These are phyloP conservation scores for Reinhardtius hippoglossoides DNA, from an alignment of 2,113 vertebrate genomes.

Conservation along the genomic window DNA sequence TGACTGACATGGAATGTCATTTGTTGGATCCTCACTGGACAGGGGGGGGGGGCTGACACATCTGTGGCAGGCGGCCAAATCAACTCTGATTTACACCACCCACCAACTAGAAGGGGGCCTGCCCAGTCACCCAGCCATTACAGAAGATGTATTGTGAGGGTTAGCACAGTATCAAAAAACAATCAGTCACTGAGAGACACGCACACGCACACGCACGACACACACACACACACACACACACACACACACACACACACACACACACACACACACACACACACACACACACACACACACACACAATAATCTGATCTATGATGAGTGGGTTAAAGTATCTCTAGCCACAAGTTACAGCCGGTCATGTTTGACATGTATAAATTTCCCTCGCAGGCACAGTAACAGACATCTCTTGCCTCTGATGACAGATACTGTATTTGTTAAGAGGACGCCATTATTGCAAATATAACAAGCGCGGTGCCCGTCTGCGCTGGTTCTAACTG, in stretches of 20 bases:
- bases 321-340: conserved; percentile 57
- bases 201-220: too few species aligned
- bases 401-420: conserved; percentile 23
- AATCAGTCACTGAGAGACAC: conserved; percentile 54
- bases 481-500: conserved; percentile 12
- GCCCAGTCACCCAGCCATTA: conserved; percentile 61
- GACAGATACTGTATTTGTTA: conserved; percentile 47
- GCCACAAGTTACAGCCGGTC: conserved; percentile 53
- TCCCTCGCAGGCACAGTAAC: conserved; percentile 27
- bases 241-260: not conserved
- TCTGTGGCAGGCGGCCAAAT: conserved; percentile 76
- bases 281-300: conserved; percentile 16
- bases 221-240: not conserved
- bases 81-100: conserved; percentile 74
- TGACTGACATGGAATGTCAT: conserved; percentile 67
- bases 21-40: conserved; percentile 61
- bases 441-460: conserved; percentile 53
- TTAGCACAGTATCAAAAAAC: conserved; percentile 65
- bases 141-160: conserved; percentile 71
- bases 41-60: conserved; percentile 53
- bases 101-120: conserved; percentile 36
- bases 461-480: conserved; percentile 41
- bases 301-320: conserved; percentile 63
- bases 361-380: conserved; percentile 68
- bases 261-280: conserved; percentile 8